These are phyloP conservation scores for Cremastinae sp. DNA, from an alignment of 2,888 invertebrate species.

Conservation along the genomic window DNA sequence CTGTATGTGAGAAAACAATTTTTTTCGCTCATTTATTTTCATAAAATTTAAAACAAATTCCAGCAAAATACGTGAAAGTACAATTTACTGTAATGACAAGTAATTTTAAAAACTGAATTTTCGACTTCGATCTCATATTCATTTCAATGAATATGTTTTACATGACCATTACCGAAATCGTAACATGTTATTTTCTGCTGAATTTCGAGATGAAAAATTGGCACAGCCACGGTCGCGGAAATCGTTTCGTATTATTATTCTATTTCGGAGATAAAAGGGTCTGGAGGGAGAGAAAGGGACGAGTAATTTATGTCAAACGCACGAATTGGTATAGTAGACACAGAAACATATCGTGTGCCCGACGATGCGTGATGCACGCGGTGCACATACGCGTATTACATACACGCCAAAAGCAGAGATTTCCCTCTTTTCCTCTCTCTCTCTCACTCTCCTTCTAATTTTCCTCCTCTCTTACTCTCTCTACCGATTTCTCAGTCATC, in stretches of 20 bases:
- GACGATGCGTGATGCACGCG: constrained; percentile 58
- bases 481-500: constrained; percentile 4
- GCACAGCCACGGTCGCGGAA: neutral
- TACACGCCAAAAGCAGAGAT: constrained; percentile 51
- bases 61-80: too few species aligned
- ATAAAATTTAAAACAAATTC: too few species aligned
- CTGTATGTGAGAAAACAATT: too few species aligned
- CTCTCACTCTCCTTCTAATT: constrained; percentile 11
- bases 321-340: constrained; percentile 51
- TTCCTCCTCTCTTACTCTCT: constrained; percentile 6
- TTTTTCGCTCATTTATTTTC: too few species aligned
- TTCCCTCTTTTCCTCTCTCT: constrained; percentile 32
- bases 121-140: too few species aligned
- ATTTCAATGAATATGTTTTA: too few species aligned
- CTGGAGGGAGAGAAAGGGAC: constrained; percentile 35
- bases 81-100: too few species aligned
- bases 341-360: constrained; percentile 53
- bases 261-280: constrained; percentile 6
- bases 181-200: too few species aligned
- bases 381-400: constrained; percentile 53
- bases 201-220: neutral
- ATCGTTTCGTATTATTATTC: constrained; percentile 3
- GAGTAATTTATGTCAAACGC: constrained; percentile 56
- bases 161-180: too few species aligned
- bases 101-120: too few species aligned